These are phyloP conservation scores for Phasianus colchicus DNA, from an alignment of 2,113 vertebrate species.

Conservation along the genomic window DNA sequence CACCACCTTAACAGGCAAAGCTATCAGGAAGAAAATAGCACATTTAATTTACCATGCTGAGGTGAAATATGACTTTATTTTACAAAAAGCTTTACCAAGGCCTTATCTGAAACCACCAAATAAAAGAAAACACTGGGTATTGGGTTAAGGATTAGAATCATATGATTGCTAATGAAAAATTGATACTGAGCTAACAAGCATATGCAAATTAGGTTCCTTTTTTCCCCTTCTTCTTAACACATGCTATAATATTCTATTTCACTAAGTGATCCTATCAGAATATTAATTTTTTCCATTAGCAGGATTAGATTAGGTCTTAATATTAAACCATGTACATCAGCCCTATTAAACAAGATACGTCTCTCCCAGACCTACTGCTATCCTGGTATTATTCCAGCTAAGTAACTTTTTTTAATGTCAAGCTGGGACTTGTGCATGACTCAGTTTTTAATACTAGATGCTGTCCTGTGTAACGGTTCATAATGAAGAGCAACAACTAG, in stretches of 20 bases:
- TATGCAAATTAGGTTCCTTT: slow-evolving; percentile 57
- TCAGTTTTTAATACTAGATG: slow-evolving; percentile 14
- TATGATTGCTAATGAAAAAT: slow-evolving; percentile 66
- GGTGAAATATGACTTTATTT: slow-evolving; percentile 19
- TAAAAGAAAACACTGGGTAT: slow-evolving; percentile 30
- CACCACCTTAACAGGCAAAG: background rate
- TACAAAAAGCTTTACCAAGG: background rate
- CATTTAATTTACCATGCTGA: background rate
- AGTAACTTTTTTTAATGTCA: slow-evolving; percentile 22
- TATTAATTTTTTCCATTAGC: slow-evolving; percentile 71
- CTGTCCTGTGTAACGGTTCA: background rate
- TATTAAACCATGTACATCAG: slow-evolving; percentile 53
- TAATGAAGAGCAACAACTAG: slow-evolving; percentile 1
- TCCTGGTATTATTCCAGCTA: slow-evolving; percentile 6
- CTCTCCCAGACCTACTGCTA: background rate
- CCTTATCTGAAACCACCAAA: slow-evolving; percentile 38
- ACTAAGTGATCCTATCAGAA: slow-evolving; percentile 54
- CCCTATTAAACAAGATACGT: slow-evolving; percentile 50
- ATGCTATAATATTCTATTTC: slow-evolving; percentile 62
- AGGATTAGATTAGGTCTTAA: slow-evolving; percentile 65
- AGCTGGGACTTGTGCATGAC: slow-evolving; percentile 1
- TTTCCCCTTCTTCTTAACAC: slow-evolving; percentile 21
- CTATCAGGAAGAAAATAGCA: background rate
- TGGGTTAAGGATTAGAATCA: slow-evolving; percentile 55
- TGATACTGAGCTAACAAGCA: slow-evolving; percentile 52